Evolutionary conservation across 2,888 invertebrate species (phyloP).

Genomic region (Sclerodermus sp.): DNA sequence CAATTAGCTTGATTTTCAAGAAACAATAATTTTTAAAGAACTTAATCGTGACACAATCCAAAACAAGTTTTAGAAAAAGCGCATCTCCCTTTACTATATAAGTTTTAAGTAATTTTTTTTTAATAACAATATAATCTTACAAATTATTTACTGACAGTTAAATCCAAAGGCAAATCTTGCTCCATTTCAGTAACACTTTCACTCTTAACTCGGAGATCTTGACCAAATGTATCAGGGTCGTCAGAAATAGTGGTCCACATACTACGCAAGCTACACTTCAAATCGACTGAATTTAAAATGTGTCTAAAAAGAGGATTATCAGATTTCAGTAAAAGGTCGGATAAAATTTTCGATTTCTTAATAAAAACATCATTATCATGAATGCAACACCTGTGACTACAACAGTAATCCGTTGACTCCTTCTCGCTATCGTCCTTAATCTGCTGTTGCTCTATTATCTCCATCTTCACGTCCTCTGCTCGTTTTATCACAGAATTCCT

Average conservation of each 20-base stretch:
- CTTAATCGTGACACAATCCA: too few species aligned
- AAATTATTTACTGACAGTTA: conserved; percentile 55
- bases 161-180: conserved; percentile 57
- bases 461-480: conserved; percentile 47
- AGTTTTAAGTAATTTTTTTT: too few species aligned
- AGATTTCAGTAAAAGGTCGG: conserved; percentile 51
- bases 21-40: too few species aligned
- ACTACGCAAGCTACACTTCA: conserved; percentile 48
- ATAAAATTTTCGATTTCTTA: conserved; percentile 52
- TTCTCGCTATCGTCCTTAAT: conserved; percentile 11
- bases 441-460: conserved; percentile 27
- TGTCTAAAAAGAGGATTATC: conserved; percentile 50
- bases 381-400: conserved; percentile 51
- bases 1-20: too few species aligned
- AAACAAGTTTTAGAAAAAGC: too few species aligned
- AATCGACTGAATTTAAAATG: conserved; percentile 48
- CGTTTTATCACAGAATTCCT: conserved; percentile 53
- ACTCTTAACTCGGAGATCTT: conserved; percentile 57
- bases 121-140: neutral
- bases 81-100: too few species aligned
- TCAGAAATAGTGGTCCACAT: conserved; percentile 45
- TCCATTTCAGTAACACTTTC: conserved; percentile 53
- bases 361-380: conserved; percentile 48
- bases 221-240: conserved; percentile 41
- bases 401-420: conserved; percentile 40